Base-by-base conservation (phyloP, 1,140 invertebrate species). In the Maconellicoccus hirsutus region DNA sequence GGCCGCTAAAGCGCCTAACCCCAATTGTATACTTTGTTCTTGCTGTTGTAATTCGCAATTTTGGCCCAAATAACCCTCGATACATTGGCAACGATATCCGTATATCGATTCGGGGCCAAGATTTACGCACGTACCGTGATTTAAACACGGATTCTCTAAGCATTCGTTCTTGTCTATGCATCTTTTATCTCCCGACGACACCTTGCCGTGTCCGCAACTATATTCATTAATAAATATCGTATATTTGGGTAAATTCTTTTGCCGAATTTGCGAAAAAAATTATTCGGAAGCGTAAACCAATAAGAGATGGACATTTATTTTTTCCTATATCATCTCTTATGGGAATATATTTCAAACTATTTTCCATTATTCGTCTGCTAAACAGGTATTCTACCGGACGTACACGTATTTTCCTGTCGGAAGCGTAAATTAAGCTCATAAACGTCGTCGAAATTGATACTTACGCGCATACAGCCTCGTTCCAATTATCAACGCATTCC, bases 381-480 rank as follows among this genome's bases (percentile, higher is more conserved):
- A n/a, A n/a, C n/a, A n/a, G n/a, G n/a, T n/a, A n/a, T n/a, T n/a
- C n/a, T n/a, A n/a, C n/a, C n/a, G n/a, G n/a, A n/a, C n/a, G n/a
- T n/a, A n/a, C n/a, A n/a, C n/a, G n/a, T n/a, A n/a, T n/a, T n/a
- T n/a, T n/a, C n/a, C n/a, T n/a, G n/a, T n/a, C n/a, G n/a, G n/a
- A n/a, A n/a, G n/a, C n/a, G n/a, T n/a, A n/a, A n/a, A n/a, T n/a
- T n/a, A n/a, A n/a, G n/a, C n/a, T n/a, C n/a, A n/a, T n/a, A n/a
- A n/a, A n/a, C n/a, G n/a, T n/a, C n/a, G n/a, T n/a, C n/a, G n/a
- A n/a, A 52, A 52, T 19, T 10, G 14, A 61, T 66, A 73, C 91
- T 89, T 82, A 98, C 94, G 92, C 94, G 93, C 95, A 98, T 77
- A 97, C 94, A 76, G 94, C 93, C 80, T 93, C 89, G 80, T 92